A percentile compares a stretch with the other conserved stretches of the same genome.
These are phyloP conservation scores for Stratiolaelaps scimitus DNA, from an alignment of 1,140 invertebrate genomes.

Conservation along the genomic window DNA sequence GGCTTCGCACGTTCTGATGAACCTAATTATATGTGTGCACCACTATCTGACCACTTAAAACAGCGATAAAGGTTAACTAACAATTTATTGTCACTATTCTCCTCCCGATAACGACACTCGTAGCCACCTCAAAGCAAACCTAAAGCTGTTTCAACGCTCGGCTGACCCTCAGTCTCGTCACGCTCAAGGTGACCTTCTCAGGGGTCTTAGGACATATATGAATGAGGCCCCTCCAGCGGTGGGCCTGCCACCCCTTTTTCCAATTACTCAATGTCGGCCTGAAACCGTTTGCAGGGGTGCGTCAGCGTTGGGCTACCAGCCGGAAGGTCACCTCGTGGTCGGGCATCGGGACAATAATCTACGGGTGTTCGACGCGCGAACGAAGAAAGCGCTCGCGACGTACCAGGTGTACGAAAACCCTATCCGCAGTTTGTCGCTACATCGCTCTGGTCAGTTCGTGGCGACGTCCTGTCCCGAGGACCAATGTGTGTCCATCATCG, in stretches of 20 bases:
- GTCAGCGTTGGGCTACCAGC: background rate
- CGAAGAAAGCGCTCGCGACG: background rate
- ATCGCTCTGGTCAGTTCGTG: constrained; percentile 9
- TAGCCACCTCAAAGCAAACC: too few species aligned
- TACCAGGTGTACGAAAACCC: constrained; percentile 14
- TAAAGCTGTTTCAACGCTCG: too few species aligned
- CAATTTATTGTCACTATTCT: background rate
- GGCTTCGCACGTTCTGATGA: background rate
- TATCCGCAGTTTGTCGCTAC: background rate
- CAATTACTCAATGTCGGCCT: too few species aligned
- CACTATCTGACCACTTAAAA: too few species aligned
- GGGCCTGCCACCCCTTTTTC: too few species aligned
- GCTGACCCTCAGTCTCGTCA: too few species aligned
- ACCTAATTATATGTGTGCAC: background rate
- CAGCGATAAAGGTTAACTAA: background rate
- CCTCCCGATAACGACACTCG: too few species aligned
- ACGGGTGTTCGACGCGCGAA: constrained; percentile 10
- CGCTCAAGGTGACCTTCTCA: too few species aligned
- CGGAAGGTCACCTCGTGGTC: background rate
- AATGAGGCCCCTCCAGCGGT: too few species aligned
- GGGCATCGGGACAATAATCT: constrained; percentile 13
- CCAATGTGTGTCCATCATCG: constrained; percentile 8
- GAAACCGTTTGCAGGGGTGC: background rate
- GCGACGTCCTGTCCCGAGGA: background rate
- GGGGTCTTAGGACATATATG: too few species aligned